Evolutionary conservation across 2,113 vertebrate species (phyloP), one percentile per base, ranked within the genome.

Genomic region (Podiceps cristatus): DNA sequence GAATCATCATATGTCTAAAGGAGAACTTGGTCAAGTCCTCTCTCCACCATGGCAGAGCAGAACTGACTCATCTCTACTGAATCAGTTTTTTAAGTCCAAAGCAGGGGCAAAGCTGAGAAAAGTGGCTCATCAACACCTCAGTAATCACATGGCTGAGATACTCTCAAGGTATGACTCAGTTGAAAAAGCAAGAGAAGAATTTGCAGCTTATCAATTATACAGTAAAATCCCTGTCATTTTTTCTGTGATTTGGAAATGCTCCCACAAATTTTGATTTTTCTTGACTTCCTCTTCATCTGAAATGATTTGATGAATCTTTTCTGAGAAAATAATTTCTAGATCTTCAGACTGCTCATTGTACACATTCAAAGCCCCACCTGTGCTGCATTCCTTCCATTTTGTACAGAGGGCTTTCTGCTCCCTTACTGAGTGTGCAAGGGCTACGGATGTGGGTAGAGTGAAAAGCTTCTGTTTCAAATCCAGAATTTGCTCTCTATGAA

Each of bases 41-140:
- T 53, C 35, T 68, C 47, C 75, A 83, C 31, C 59, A 60, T 2
- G 2, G 71, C 64, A 67, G 55, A 90, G 73, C 11, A 73, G 86
- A 74, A 86, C 56, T 78, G 88, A 84, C 62, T 93, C 87, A 86
- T 44, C 52, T 89, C 29, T 77, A 19, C 63, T 63, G 78, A 86
- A 83, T 83, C 60, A 77, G 33, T 24, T 83, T 33, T 90, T 35
- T 29, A 52, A 78, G 92, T 44, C 49, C 35, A 55, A 44, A 90
- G 62, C 58, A 79, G 80, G 27, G 56, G 31, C 47, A 80, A 78
- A 22, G 59, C 76, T 89, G 72, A 80, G 35, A 13, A 80, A 95
- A 90, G 58, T 27, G 42, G 84, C 47, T 93, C 67, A 68, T 94
- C 77, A 92, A 44, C 90, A 71, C 75, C 83, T 79, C 73, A 52